These are phyloP conservation scores for Cinclus cinclus DNA, from an alignment of 2,113 vertebrate genomes.

Conservation along the genomic window DNA sequence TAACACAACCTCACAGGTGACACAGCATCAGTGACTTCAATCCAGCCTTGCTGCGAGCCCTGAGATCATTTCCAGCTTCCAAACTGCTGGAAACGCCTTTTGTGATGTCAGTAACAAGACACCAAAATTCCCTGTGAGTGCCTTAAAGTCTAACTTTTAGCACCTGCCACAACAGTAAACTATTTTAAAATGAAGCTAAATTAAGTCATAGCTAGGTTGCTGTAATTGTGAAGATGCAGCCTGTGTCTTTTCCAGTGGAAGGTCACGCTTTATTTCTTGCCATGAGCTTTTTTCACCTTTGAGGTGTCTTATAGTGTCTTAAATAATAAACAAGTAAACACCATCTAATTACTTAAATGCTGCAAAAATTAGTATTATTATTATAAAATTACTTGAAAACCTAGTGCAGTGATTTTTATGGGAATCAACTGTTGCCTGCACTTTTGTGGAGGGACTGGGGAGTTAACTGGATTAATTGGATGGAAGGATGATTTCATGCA, in stretches of 20 bases:
- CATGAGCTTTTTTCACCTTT: background rate
- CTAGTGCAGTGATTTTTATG: background rate
- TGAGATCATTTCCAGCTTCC: background rate
- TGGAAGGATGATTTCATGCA: background rate
- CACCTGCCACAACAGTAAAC: background rate
- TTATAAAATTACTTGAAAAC: background rate
- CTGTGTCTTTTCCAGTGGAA: background rate
- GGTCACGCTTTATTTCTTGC: background rate
- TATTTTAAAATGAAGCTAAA: background rate
- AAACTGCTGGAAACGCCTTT: background rate
- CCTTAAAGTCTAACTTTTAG: background rate
- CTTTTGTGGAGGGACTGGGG: background rate
- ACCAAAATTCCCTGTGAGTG: background rate
- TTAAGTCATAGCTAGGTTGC: background rate
- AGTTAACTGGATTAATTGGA: background rate
- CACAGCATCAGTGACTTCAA: too few relatives aligned
- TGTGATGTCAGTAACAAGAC: background rate
- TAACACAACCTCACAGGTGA: fast-evolving
- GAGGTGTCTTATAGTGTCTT: background rate
- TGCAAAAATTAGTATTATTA: background rate
- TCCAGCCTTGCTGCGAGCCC: background rate
- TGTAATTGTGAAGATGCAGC: background rate
- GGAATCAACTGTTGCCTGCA: background rate
- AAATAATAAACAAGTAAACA: background rate
- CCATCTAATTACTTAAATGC: background rate